phyloP scores from a whole-genome alignment of 2,888 invertebrate genomes.

The Noctuana brunneofusca region DNA sequence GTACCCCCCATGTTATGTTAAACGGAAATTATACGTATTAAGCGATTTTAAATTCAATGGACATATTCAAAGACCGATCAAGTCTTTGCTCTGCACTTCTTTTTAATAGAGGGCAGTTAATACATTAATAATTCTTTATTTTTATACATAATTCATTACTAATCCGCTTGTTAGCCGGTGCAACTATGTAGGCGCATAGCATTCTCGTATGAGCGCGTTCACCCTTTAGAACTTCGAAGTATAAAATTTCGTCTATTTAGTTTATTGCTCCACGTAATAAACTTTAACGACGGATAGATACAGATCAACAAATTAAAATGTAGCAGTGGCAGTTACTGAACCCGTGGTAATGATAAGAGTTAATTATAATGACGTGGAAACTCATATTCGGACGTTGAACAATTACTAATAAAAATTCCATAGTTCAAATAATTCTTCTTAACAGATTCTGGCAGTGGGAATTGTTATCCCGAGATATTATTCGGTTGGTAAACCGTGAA shows the following conservation, averaged over 20 bases:
- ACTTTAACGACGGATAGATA: constrained; percentile 44
- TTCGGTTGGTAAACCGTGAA: background rate
- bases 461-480: background rate
- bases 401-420: constrained; percentile 44
- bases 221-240: constrained; percentile 15
- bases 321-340: constrained; percentile 36
- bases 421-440: constrained; percentile 27
- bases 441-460: constrained; percentile 17
- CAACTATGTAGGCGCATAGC: constrained; percentile 16
- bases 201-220: constrained; percentile 20
- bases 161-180: constrained; percentile 23
- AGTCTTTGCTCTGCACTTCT: constrained; percentile 31
- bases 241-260: constrained; percentile 41
- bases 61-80: constrained; percentile 32
- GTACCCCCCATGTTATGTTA: constrained; percentile 15
- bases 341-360: constrained; percentile 32
- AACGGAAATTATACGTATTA: constrained; percentile 32
- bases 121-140: constrained; percentile 26
- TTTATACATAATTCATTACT: constrained; percentile 33
- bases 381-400: constrained; percentile 37
- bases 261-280: constrained; percentile 42
- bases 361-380: constrained; percentile 44
- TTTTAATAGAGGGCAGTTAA: constrained; percentile 30
- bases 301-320: constrained; percentile 42
- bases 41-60: constrained; percentile 33